A percentile compares a stretch with the other conserved stretches of the same genome.
Conservation (phyloP, 2,888 invertebrate genomes). For the Nomada ruficornis region DNA sequence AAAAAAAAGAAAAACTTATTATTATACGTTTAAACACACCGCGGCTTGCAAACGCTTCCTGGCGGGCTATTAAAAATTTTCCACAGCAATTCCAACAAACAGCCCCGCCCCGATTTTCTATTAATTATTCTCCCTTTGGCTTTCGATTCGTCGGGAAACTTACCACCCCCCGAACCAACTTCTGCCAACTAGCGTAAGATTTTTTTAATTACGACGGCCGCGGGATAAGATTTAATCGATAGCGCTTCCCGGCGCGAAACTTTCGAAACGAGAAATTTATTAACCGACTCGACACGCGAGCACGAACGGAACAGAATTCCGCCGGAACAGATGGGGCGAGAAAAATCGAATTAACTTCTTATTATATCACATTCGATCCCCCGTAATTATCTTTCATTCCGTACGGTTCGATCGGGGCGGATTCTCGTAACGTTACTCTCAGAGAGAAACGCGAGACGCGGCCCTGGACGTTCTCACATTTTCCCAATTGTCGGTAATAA, state of each 20-base stretch:
- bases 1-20: too few species aligned
- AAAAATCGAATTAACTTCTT: conserved; percentile 30
- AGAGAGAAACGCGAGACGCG: not conserved
- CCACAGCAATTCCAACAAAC: conserved; percentile 19
- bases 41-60: too few species aligned
- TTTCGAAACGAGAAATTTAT: conserved; percentile 28
- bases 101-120: not conserved
- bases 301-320: too few species aligned
- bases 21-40: too few species aligned
- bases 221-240: conserved; percentile 26
- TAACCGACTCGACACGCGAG: not conserved
- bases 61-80: conserved; percentile 14
- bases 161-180: not conserved
- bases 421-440: not conserved
- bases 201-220: conserved; percentile 44
- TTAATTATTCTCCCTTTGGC: not conserved
- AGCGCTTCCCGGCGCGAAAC: not conserved
- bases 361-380: not conserved
- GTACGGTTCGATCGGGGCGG: conserved; percentile 2
- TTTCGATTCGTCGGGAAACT: not conserved
- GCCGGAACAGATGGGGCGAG: not conserved
- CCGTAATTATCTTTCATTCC: conserved; percentile 13
- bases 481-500: not conserved
- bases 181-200: conserved; percentile 9
- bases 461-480: conserved; percentile 24